Evolutionary conservation across 1,140 invertebrate genomes (phyloP).

Genomic region (Whitmania pigra): DNA sequence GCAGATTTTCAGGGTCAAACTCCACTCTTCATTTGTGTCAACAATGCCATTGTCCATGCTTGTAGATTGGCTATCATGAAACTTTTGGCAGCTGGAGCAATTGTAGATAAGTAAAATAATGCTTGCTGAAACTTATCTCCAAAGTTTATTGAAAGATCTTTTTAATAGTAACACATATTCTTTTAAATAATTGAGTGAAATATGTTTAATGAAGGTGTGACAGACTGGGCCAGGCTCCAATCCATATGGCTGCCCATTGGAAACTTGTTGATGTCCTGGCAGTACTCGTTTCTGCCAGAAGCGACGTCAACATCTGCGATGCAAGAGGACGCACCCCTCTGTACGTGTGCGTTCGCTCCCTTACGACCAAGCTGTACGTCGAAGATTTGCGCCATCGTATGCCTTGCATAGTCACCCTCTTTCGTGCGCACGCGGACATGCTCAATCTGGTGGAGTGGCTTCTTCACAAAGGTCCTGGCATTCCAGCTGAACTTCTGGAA

Average conservation of each 20-base stretch:
- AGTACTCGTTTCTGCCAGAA: constrained; percentile 33
- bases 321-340: constrained; percentile 37
- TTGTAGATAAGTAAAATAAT: constrained; percentile 33
- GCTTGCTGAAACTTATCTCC: background rate
- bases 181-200: background rate
- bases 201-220: constrained; percentile 31
- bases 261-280: constrained; percentile 38
- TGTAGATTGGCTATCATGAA: constrained; percentile 35
- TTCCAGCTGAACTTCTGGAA: constrained; percentile 35
- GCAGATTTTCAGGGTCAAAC: constrained; percentile 38
- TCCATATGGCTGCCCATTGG: constrained; percentile 41
- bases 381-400: constrained; percentile 40
- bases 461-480: constrained; percentile 39
- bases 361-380: constrained; percentile 39
- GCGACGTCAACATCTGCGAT: constrained; percentile 36
- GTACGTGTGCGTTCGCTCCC: constrained; percentile 40
- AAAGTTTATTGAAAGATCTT: background rate
- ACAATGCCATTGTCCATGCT: constrained; percentile 40
- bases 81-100: constrained; percentile 36
- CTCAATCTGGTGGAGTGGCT: constrained; percentile 40
- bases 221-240: constrained; percentile 34
- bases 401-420: constrained; percentile 35
- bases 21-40: constrained; percentile 41
- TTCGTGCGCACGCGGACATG: constrained; percentile 39
- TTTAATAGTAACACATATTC: background rate